phyloP scores from a whole-genome alignment of 2,113 vertebrate species.

The Clupea harengus region DNA sequence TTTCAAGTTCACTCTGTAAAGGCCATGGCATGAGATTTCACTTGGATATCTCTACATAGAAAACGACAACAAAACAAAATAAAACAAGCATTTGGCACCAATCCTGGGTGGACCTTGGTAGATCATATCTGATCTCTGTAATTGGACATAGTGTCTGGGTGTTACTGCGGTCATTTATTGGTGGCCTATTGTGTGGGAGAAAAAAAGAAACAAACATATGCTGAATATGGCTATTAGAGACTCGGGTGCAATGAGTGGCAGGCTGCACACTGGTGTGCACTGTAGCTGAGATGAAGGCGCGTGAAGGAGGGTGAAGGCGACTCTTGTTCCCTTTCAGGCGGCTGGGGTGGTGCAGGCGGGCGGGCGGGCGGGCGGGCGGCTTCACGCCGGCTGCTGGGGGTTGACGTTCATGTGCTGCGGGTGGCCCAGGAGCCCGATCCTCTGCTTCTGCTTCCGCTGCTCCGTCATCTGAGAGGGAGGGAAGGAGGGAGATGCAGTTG shows the following conservation, averaged over 20 bases:
- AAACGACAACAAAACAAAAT: constrained; percentile 64
- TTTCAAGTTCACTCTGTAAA: constrained; percentile 79
- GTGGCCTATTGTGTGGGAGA: not conserved
- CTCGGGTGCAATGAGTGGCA: constrained; percentile 33
- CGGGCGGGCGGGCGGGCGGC: not conserved
- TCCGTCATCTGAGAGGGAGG: constrained; percentile 92
- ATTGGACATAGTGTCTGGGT: not conserved
- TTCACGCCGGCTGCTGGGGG: constrained; percentile 89
- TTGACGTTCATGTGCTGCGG: constrained; percentile 92
- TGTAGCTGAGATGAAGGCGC: constrained; percentile 25
- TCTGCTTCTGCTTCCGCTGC: constrained; percentile 98
- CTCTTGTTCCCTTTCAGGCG: not conserved
- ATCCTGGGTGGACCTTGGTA: not conserved
- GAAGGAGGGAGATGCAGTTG: not conserved
- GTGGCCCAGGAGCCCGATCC: constrained; percentile 92
- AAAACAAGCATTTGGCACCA: constrained; percentile 10
- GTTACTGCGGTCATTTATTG: not conserved
- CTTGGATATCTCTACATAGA: constrained; percentile 55
- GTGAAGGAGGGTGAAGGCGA: not conserved
- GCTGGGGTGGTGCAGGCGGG: not conserved
- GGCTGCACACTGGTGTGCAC: constrained; percentile 35
- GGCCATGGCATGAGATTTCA: constrained; percentile 65
- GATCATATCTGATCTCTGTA: not conserved
- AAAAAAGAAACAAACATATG: too few species aligned
- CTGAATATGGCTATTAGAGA: not conserved